Evolutionary conservation across 2,888 invertebrate genomes (phyloP).

Genomic region (Halictus ligatus): DNA sequence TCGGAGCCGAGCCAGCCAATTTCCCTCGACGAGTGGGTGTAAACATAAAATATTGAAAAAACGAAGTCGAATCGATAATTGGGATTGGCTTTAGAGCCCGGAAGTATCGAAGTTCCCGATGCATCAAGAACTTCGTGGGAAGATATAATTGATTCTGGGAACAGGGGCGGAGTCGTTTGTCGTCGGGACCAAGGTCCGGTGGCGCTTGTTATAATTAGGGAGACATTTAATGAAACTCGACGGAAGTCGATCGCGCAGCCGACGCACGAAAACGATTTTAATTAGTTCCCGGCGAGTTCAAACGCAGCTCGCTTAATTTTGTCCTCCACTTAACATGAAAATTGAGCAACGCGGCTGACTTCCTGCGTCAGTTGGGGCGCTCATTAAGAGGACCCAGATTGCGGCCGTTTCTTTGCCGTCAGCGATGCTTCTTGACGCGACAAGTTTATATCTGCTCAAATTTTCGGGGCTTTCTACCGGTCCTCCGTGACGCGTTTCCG

Average conservation of each 20-base stretch:
- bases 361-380: constrained; percentile 51
- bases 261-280: constrained; percentile 50
- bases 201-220: constrained; percentile 40
- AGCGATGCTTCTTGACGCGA: background rate
- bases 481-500: background rate
- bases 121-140: background rate
- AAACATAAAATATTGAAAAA: background rate
- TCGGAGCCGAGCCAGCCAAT: background rate
- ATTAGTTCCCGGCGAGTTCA: constrained; percentile 40
- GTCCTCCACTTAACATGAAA: constrained; percentile 50
- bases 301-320: constrained; percentile 45
- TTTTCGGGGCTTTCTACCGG: background rate
- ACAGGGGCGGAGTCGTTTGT: background rate
- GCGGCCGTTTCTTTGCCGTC: constrained; percentile 33
- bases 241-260: constrained; percentile 36
- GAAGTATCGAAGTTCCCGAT: background rate
- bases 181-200: background rate
- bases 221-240: constrained; percentile 48
- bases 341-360: constrained; percentile 43
- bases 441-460: background rate
- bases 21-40: background rate
- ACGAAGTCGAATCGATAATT: background rate
- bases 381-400: constrained; percentile 53
- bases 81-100: background rate
- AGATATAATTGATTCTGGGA: constrained; percentile 28